Evolutionary conservation across 2,113 vertebrate species (phyloP).

Genomic region (Embiotoca jacksoni): DNA sequence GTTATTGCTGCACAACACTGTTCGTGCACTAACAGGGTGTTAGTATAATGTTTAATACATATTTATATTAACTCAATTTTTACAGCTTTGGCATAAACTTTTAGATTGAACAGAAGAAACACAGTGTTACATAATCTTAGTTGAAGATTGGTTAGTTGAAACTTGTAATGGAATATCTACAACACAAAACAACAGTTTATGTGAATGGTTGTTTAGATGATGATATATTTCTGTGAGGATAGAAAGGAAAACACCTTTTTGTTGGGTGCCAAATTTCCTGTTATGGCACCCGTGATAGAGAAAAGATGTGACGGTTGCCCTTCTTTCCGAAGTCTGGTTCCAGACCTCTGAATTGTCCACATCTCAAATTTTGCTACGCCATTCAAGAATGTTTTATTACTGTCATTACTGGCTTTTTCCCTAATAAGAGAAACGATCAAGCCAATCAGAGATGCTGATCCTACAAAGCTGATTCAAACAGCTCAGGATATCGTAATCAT

Average conservation of each 20-base stretch:
- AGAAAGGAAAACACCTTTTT: conserved; percentile 14
- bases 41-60: conserved; percentile 1
- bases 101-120: not conserved
- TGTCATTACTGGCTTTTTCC: not conserved
- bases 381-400: not conserved
- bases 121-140: not conserved
- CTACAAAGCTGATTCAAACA: conserved; percentile 2
- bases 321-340: conserved; percentile 23
- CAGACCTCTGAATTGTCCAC: not conserved
- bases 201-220: conserved; percentile 42
- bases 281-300: conserved; percentile 18
- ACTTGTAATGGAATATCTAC: not conserved
- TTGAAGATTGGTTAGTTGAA: conserved; percentile 5
- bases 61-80: conserved; percentile 6
- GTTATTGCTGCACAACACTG: conserved; percentile 9
- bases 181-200: conserved; percentile 35
- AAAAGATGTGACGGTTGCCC: not conserved
- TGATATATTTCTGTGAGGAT: conserved; percentile 20
- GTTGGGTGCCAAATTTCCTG: conserved; percentile 34
- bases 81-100: not conserved
- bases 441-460: not conserved
- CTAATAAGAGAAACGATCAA: not conserved
- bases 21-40: conserved; percentile 16
- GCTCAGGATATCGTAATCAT: not conserved
- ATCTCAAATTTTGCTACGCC: not conserved